Conservation (phyloP, 2,888 invertebrate genomes). For the Drosophila barbarae region DNA sequence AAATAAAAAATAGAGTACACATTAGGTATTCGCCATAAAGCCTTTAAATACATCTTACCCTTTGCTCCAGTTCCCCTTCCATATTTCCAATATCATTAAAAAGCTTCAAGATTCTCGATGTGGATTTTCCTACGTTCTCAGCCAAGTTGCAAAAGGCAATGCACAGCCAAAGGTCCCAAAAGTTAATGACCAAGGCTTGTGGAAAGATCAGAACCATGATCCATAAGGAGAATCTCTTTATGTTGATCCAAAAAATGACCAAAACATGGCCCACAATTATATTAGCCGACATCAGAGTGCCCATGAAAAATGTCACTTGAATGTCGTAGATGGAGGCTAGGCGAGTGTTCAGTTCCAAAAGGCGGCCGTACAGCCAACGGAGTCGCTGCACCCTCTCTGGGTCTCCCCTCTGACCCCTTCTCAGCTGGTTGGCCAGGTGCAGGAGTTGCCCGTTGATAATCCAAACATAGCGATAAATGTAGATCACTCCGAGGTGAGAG, state of each 20-base stretch:
- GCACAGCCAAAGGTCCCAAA: slow-evolving; percentile 23
- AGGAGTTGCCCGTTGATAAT: slow-evolving; percentile 32
- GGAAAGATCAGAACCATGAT: slow-evolving; percentile 1
- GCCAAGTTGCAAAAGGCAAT: slow-evolving; percentile 30
- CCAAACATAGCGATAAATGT: slow-evolving; percentile 39
- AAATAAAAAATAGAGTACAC: background rate
- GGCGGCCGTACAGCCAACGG: slow-evolving; percentile 8
- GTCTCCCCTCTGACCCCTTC: slow-evolving; percentile 6
- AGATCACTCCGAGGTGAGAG: slow-evolving; percentile 23
- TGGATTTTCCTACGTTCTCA: slow-evolving; percentile 9
- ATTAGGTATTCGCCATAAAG: accelerated
- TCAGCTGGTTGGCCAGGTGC: slow-evolving; percentile 18
- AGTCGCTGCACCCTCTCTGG: background rate
- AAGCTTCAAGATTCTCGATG: slow-evolving; percentile 23
- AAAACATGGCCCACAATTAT: slow-evolving; percentile 22
- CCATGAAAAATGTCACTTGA: slow-evolving; percentile 18
- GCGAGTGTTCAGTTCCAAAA: slow-evolving; percentile 15
- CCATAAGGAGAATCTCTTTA: background rate
- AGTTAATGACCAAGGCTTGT: slow-evolving; percentile 7
- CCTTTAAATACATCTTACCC: background rate
- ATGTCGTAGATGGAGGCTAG: slow-evolving; percentile 30
- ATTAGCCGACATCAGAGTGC: slow-evolving; percentile 10
- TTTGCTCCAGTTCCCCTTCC: slow-evolving; percentile 4
- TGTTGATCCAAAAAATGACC: slow-evolving; percentile 16
- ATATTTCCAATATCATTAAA: slow-evolving; percentile 15